Base-by-base conservation (phyloP, 2,888 invertebrate species). In the Dynastes maya region DNA sequence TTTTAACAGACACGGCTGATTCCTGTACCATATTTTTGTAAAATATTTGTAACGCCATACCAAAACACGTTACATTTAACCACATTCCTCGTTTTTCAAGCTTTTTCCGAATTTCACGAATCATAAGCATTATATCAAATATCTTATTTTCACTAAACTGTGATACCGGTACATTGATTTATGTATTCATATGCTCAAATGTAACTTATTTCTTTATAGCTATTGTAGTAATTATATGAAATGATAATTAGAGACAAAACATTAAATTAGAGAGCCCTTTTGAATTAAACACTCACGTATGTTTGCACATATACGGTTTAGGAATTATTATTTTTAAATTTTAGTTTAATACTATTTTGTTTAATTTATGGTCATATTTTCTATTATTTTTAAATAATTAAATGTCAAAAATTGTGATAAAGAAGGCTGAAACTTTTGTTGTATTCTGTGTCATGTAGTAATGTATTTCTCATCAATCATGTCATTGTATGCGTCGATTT, bases 81-180 rank as follows among this genome's bases (percentile, higher is more conserved):
- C 32, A 32, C 63, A 63, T 65, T 65, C n/a, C 64, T 32, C 32
- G 13, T 13, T 37, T 16, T 22, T 55, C 22, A n/a, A 37, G 32
- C 1, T 22, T 22, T 32, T 63, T 29, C 22, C 49, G 55, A 40
- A 77, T 29, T 68, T 74, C 55, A 45, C 2, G 27, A 61, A 74
- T 74, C 72, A 74, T 74, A 74, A 74, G 72, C 72, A 74, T 74
- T 74, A 63, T n/a, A 45, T 74, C 51, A 72, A 78, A 64, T 78
- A 67, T 80, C 79, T 79, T 67, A 80, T 86, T 87, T 88, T 88
- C 87, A 88, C 87, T 87, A 85, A 88, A 87, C 89, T 89, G 89
- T 89, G 89, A 89, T 89, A 89, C 87, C 86, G 85, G 85, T 87
- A 86, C 85, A 85, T 87, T 86, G 83, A 84, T 86, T 85, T 86